Evolutionary conservation across 1,140 invertebrate genomes (phyloP), one percentile per base, ranked within the genome.

Genomic region (Chironomus tepperi): DNA sequence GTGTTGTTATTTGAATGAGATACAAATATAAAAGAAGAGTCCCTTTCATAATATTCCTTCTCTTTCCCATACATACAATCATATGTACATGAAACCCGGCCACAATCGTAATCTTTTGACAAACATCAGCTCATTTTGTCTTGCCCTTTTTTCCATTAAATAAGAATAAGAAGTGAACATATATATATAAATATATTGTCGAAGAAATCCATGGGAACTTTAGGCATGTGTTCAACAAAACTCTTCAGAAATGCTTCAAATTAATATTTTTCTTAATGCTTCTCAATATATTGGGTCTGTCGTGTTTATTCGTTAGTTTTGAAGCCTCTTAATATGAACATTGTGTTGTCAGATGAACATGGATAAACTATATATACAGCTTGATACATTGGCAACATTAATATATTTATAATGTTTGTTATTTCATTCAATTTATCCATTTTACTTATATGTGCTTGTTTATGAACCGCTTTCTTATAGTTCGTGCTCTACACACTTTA

Each of bases 401-500:
- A 19, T 57, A 21, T 67, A 15, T 18, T 16, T 21, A 21, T 18
- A 18, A 7, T 70, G 65, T 70, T 70, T 70, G 65, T 70, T 70
- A 21, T 19, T 70, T 70, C 65, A 70, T 70, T 70, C 65, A 19
- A 70, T 70, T 70, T 70, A 70, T 70, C 65, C 65, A 70, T 70
- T 70, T 21, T 19, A 21, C 19, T 18, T 70, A 12, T 12, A 10
- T 10, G n/a, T 57, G n/a, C 9, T 57, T 57, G 9, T 57, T 57
- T 57, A 12, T 57, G 9, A 12, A 12, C n/a, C n/a, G 9, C n/a
- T 57, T 57, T 57, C 18, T 70, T 70, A 21, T 70, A 70, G 65
- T 19, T 70, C 65, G 65, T 70, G 65, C 65, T 70, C 16, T 70
- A 70, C 65, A 70, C 65, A 70, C 65, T 70, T 70, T 70, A 70